Conservation (phyloP, 2,113 vertebrate genomes). For the Myxocyprinus asiaticus region DNA sequence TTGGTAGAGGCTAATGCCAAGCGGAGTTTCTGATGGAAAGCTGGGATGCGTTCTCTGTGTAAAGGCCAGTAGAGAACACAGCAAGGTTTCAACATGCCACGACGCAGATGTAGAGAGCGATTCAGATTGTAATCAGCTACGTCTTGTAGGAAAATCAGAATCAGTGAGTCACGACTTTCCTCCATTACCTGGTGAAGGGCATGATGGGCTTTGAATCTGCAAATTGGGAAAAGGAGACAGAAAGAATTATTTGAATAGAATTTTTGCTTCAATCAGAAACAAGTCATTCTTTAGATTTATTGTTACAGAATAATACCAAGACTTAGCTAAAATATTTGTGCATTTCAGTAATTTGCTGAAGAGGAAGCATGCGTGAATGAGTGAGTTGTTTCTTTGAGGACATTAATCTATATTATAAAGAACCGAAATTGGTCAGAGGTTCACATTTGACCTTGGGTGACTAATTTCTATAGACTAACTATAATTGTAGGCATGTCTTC, state of each 20-base stretch:
- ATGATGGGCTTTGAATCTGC: constrained; percentile 88
- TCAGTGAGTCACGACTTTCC: constrained; percentile 87
- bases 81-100: constrained; percentile 86
- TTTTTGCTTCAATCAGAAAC: not conserved
- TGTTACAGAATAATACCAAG: not conserved
- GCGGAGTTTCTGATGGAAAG: constrained; percentile 85
- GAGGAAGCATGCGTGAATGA: not conserved
- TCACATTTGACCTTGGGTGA: constrained; percentile 4
- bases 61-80: constrained; percentile 89
- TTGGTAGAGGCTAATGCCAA: constrained; percentile 86
- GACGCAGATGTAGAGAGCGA: constrained; percentile 82
- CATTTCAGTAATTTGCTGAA: not conserved
- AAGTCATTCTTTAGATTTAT: not conserved
- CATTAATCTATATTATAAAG: not conserved
- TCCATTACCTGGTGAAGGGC: constrained; percentile 90
- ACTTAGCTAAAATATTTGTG: not conserved
- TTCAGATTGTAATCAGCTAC: constrained; percentile 89
- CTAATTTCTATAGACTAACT: not conserved
- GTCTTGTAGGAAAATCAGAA: constrained; percentile 88
- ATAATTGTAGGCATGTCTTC: not conserved
- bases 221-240: constrained; percentile 1
- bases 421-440: not conserved
- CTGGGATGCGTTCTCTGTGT: constrained; percentile 80
- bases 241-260: no score
- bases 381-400: not conserved